Base-by-base conservation (phyloP, 2,888 invertebrate genomes). In the Dryocosmus kuriphilus region DNA sequence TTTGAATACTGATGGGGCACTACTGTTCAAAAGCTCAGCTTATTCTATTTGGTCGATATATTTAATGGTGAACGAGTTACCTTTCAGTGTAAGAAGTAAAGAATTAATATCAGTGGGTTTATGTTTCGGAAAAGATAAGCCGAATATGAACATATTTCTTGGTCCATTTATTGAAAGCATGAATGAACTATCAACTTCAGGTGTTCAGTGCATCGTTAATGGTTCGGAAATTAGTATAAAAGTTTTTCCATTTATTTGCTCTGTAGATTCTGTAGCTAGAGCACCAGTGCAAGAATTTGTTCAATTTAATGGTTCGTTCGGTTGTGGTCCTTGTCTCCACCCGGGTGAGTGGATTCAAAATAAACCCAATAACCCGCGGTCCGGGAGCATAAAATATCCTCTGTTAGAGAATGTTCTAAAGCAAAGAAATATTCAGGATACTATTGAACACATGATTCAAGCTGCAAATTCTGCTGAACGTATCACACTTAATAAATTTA, bases 1-100 rank as follows among this genome's bases (percentile, higher is more conserved):
- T 65, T 83, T 84, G 46, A 83, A 81, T 27, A 76, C 78, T 24
- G 82, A 84, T 75, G 82, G 82, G 27, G 78, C 79, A 16, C 77
- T 78, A 22, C 63, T 77, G 38, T 78, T 81, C 35, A 41, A 80
- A 76, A 81, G 82, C 35, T 81, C 81, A 0, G 75, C 61, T 19
- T 76, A 65, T 63, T 80, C 78, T 6, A 78, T 82, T 16, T 83
- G 81, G 82, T 81, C 82, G n/a, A 82, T 83, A 30, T 79, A 78
- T 80, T 80, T n/a, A n/a, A n/a, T n/a, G n/a, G n/a, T n/a, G n/a
- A n/a, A n/a, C n/a, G n/a, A n/a, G n/a, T n/a, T n/a, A 65, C 81
- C 82, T 71, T 62, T 73, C 60, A 22, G 77, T 57, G 67, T 73
- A 14, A 60, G 79, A 30, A 62, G 71, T 35, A 61, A 75, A 24